These are phyloP conservation scores for Canis aureus DNA, from an alignment of 2,113 vertebrate genomes.

Conservation along the genomic window DNA sequence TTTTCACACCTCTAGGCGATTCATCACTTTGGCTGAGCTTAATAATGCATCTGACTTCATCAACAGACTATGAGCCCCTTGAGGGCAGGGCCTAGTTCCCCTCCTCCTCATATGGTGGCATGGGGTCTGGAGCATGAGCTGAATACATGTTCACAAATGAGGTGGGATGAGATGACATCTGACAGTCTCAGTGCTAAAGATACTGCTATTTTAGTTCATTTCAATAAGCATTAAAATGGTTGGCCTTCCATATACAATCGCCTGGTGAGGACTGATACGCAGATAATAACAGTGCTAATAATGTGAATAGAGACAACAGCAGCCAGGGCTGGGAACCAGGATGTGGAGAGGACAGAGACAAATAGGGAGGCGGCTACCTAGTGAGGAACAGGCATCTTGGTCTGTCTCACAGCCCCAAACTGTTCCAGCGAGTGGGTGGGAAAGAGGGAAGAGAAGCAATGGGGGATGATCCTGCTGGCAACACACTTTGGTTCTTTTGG, in stretches of 20 bases:
- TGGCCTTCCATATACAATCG: not conserved
- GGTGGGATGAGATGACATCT: not conserved
- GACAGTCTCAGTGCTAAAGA: not conserved
- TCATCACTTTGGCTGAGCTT: not conserved
- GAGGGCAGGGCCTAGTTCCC: not conserved
- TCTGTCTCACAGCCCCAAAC: not conserved
- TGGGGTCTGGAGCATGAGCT: not conserved
- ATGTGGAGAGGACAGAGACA: not conserved
- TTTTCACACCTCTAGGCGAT: not conserved
- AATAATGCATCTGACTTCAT: not conserved
- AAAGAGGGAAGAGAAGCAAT: not conserved
- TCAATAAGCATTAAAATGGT: not conserved
- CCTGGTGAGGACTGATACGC: not conserved
- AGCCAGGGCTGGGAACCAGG: not conserved
- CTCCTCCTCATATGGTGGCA: not conserved
- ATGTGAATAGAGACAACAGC: not conserved
- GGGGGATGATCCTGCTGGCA: not conserved
- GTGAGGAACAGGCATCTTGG: not conserved
- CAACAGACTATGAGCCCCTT: not conserved
- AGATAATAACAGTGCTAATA: not conserved
- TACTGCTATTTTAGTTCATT: not conserved
- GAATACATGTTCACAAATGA: not conserved
- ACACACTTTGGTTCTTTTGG: not conserved
- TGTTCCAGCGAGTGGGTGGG: not conserved
- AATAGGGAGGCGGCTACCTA: not conserved